Evolutionary conservation across 2,113 vertebrate genomes (phyloP).

Genomic region (Stigmatopora nigra): DNA sequence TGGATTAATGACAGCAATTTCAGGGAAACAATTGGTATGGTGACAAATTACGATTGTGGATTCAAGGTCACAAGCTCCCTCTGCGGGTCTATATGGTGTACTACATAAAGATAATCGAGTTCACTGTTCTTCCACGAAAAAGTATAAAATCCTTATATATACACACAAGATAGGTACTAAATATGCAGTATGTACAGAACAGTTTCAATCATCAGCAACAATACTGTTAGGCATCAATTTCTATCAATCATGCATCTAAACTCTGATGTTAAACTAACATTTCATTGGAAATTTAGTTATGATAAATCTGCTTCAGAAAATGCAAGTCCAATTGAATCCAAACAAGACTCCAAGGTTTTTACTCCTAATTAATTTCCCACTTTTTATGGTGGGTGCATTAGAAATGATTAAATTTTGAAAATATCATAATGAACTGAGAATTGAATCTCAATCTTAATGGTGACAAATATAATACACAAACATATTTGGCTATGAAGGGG

Average conservation of each 20-base stretch:
- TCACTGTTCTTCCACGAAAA: too few species aligned
- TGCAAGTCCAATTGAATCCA: neutral
- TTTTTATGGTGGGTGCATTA: neutral
- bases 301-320: neutral
- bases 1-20: constrained; percentile 33
- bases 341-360: constrained; percentile 1
- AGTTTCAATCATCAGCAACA: neutral
- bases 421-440: neutral
- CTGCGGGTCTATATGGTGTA: constrained; percentile 21
- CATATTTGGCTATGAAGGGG: constrained; percentile 13
- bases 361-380: neutral
- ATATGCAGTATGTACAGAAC: neutral
- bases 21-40: constrained; percentile 26
- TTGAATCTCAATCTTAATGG: neutral
- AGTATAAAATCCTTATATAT: neutral
- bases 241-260: neutral
- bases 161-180: neutral
- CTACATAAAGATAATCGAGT: too few species aligned
- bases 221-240: neutral
- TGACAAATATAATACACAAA: too few species aligned
- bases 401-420: neutral
- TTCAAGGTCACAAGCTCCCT: constrained; percentile 31
- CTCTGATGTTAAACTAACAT: neutral
- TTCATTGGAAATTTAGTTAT: neutral
- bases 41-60: constrained; percentile 12